phyloP scores from a whole-genome alignment of 2,113 vertebrate species.

The Dendrocopos noguchii region DNA sequence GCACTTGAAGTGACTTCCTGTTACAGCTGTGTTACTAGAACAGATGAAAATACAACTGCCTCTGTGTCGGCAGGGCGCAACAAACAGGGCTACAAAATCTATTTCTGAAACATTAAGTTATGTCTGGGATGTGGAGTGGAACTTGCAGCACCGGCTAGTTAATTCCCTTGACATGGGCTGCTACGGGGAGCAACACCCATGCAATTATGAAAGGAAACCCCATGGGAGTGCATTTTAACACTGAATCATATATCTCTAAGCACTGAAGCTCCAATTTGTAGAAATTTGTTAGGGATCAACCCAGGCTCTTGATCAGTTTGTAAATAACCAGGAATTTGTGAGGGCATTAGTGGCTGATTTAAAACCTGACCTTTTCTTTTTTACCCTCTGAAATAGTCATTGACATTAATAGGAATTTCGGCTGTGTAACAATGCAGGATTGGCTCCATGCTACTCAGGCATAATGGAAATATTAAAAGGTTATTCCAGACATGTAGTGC shows the following conservation, averaged over 20 bases:
- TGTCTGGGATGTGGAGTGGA: neutral
- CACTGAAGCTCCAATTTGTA: neutral
- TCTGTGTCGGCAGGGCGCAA: neutral
- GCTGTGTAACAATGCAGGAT: neutral
- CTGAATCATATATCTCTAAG: neutral
- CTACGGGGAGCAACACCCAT: neutral
- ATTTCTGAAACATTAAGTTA: neutral
- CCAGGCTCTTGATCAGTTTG: neutral
- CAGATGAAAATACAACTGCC: neutral
- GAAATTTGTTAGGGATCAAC: neutral
- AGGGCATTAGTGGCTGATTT: neutral
- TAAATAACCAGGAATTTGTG: slow-evolving; percentile 12
- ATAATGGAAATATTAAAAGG: slow-evolving; percentile 47
- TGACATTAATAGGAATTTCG: neutral
- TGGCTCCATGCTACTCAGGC: neutral
- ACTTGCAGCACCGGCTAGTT: neutral
- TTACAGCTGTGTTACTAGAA: neutral
- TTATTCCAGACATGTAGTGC: slow-evolving; percentile 7
- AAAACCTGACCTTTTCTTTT: neutral
- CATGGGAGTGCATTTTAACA: neutral
- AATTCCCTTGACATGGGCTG: neutral
- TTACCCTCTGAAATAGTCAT: neutral
- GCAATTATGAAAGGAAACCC: neutral
- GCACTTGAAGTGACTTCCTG: neutral
- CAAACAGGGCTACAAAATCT: neutral